phyloP scores from a whole-genome alignment of 1,140 invertebrate genomes.

The Zaprionus kolodkinae region DNA sequence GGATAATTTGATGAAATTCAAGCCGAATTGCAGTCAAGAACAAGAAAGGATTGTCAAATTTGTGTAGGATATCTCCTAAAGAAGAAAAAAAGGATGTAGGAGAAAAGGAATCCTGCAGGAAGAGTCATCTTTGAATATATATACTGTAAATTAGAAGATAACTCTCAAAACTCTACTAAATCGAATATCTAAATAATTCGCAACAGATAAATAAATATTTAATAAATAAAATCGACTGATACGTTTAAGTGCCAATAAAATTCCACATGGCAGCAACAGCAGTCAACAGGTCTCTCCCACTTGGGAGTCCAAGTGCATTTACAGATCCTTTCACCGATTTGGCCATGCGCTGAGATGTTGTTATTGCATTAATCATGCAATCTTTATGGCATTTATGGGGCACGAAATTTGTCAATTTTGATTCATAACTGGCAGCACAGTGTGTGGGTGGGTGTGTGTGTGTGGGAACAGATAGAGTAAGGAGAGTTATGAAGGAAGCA shows the following conservation, averaged over 20 bases:
- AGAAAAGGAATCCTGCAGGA: no score
- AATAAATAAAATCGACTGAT: not conserved
- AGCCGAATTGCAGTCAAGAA: not conserved
- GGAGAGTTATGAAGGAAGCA: no score
- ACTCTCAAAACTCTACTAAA: no score
- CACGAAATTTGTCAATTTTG: conserved; percentile 42
- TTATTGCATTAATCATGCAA: conserved; percentile 41
- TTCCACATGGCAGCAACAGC: not conserved
- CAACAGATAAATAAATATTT: conserved; percentile 1
- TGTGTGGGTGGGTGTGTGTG: no score
- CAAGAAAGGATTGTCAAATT: not conserved
- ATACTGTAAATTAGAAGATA: no score
- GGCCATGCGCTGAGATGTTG: conserved; percentile 8
- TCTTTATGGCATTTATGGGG: conserved; percentile 34
- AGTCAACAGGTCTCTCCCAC: conserved; percentile 19
- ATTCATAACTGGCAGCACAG: conserved; percentile 35
- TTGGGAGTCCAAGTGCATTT: conserved; percentile 10
- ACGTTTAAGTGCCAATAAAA: not conserved
- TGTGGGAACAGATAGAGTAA: no score
- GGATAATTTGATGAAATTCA: not conserved
- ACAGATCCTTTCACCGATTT: conserved; percentile 8
- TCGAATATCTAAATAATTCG: not conserved
- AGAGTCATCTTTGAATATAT: no score
- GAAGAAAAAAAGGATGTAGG: not conserved
- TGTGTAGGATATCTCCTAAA: not conserved